A percentile compares a stretch with the other conserved stretches of the same genome.
Conservation (phyloP, 2,797 vertebrate genomes). For the Petrocephalus sullivani region DNA sequence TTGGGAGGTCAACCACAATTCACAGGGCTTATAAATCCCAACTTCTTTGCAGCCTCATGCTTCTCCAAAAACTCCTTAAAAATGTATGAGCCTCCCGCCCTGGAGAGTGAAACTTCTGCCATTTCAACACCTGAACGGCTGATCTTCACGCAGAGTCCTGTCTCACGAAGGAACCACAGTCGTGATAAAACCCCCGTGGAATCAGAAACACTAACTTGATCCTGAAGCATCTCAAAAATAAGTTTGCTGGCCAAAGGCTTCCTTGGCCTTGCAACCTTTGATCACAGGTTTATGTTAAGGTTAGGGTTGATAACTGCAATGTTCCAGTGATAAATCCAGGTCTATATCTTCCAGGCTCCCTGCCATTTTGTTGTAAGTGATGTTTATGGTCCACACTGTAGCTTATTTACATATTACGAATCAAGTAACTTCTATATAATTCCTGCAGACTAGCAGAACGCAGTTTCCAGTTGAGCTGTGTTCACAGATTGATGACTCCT, state of each 20-base stretch:
- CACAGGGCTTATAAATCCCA: background rate
- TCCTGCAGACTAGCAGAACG: background rate
- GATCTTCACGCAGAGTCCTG: background rate
- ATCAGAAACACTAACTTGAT: background rate
- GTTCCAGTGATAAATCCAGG: background rate
- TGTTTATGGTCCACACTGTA: background rate
- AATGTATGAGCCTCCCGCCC: background rate
- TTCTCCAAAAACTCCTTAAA: background rate
- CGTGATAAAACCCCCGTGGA: background rate
- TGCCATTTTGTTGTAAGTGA: background rate
- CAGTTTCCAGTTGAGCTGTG: background rate
- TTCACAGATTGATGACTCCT: background rate
- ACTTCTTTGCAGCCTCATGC: background rate
- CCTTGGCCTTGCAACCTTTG: background rate
- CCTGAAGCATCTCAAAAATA: background rate
- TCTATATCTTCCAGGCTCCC: background rate
- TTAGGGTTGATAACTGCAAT: background rate
- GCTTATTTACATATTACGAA: background rate
- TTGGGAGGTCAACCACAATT: background rate
- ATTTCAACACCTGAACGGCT: background rate
- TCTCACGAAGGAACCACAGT: background rate
- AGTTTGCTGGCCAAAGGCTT: background rate
- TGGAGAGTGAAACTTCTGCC: background rate
- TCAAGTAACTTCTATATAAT: background rate
- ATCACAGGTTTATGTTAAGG: background rate